Base-by-base conservation (phyloP, 2,113 vertebrate genomes). In the Sylvia atricapilla region DNA sequence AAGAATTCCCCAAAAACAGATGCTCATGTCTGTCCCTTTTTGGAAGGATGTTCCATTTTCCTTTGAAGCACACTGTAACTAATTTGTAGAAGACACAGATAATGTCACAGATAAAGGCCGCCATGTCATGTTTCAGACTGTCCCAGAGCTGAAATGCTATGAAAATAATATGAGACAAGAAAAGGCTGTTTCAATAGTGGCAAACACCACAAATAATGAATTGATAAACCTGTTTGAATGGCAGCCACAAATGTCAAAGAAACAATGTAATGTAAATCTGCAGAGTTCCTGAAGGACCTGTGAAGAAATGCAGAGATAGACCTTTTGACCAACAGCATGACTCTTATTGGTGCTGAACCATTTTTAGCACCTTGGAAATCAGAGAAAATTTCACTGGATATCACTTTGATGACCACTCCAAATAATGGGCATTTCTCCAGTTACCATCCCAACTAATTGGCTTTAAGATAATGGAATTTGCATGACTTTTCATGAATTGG, bases 1-100 rank as follows among this genome's bases (percentile, higher is more conserved):
- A 72, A 94, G 91, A 95, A 95, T 89, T 92, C 94, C 56, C 92
- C 44, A 89, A 95, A 95, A 90, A 7, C 83, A 88, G 62, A 91
- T 92, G 72, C 44, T 93, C 72, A 8, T 56, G 56, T 63, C 44
- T 10, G 37, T 78, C 83, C 68, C n/a, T n/a, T 94, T 94, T 88
- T 78, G 72, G 79, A 46, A 96, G 79, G 92, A 72, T 5, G 41
- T 27, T 27, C 37, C 72, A 35, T 64, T 83, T 92, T 75, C 62
- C 70, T 73, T 64, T 70, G 56, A 94, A 96, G 64, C 60, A 17
- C 49, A 78, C 64, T 87, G 70, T 84, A 94, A 92, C 55, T 78
- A 81, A 83, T 92, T 94, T 86, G 68, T 50, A 64, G 49, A 86
- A 90, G 72, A 84, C 58, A 88, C 18, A 95, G 88, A 92, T 95